Conservation (phyloP, 2,797 vertebrate genomes). For the Myotis vivesi region DNA sequence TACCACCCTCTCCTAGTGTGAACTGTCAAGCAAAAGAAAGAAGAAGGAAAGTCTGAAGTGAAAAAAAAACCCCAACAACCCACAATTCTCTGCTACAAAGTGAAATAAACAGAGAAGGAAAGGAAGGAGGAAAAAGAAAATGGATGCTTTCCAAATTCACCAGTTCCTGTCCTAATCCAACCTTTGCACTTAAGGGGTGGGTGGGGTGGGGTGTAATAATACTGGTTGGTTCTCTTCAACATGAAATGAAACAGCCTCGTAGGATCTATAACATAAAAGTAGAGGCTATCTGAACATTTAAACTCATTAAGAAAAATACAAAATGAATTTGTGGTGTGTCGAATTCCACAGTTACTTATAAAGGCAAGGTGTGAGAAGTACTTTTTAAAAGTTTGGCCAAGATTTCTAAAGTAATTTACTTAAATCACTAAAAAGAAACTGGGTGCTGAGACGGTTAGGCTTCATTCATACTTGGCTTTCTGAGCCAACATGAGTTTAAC, state of each 20-base stretch:
- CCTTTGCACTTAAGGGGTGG: conserved; percentile 44
- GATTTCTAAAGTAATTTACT: conserved; percentile 52
- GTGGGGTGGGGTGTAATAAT: conserved; percentile 57
- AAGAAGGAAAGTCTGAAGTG: conserved; percentile 80
- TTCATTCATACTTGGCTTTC: conserved; percentile 25
- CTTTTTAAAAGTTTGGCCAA: conserved; percentile 63
- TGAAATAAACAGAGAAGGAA: conserved; percentile 84
- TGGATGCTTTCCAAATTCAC: conserved; percentile 74
- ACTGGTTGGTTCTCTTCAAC: neutral
- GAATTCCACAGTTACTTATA: conserved; percentile 35
- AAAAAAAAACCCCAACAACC: conserved; percentile 76
- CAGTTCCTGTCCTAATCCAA: neutral
- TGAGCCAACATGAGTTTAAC: neutral
- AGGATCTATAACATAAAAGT: conserved; percentile 60
- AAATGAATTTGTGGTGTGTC: conserved; percentile 19
- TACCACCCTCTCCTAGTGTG: conserved; percentile 69
- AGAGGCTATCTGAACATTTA: conserved; percentile 42
- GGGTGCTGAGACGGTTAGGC: neutral
- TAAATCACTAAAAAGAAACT: conserved; percentile 35
- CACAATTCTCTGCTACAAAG: conserved; percentile 81
- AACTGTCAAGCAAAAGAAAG: conserved; percentile 84
- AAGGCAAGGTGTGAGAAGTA: conserved; percentile 58
- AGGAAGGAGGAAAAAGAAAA: conserved; percentile 75
- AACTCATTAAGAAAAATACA: conserved; percentile 55
- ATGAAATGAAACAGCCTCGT: conserved; percentile 58